phyloP scores from a whole-genome alignment of 1,140 invertebrate species.

The Centruroides vittatus region DNA sequence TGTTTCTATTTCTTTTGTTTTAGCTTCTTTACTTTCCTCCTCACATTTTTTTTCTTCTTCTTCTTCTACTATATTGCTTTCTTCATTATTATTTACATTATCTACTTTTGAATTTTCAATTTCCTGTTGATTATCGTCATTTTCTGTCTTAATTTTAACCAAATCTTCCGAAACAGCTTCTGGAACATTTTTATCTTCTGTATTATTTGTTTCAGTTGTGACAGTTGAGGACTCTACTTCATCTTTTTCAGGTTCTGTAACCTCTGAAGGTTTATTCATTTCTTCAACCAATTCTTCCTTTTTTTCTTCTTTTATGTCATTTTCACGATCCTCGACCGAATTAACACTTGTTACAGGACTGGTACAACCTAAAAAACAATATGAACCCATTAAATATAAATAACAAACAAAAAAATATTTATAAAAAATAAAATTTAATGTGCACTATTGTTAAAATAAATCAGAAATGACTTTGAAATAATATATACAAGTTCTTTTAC shows the following conservation, averaged over 20 bases:
- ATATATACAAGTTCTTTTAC: too few species aligned
- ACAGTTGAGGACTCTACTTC: neutral
- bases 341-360: conserved; percentile 16
- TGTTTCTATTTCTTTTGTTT: conserved; percentile 6
- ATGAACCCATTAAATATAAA: neutral
- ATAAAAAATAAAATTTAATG: neutral
- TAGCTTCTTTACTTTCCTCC: conserved; percentile 2
- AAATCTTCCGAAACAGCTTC: conserved; percentile 16
- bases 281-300: conserved; percentile 30
- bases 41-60: neutral
- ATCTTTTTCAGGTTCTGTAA: neutral
- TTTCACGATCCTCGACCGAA: conserved; percentile 19
- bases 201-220: conserved; percentile 1
- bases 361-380: conserved; percentile 5
- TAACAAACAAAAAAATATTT: neutral
- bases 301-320: conserved; percentile 2
- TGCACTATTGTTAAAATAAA: neutral
- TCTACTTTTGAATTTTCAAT: neutral
- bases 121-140: neutral
- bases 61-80: conserved; percentile 3
- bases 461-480: neutral
- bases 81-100: neutral
- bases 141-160: neutral
- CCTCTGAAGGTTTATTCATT: neutral
- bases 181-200: conserved; percentile 5